A percentile compares a stretch with the other conserved stretches of the same genome.
Conservation (phyloP, 2,797 vertebrate species). For the Natrix natrix region DNA sequence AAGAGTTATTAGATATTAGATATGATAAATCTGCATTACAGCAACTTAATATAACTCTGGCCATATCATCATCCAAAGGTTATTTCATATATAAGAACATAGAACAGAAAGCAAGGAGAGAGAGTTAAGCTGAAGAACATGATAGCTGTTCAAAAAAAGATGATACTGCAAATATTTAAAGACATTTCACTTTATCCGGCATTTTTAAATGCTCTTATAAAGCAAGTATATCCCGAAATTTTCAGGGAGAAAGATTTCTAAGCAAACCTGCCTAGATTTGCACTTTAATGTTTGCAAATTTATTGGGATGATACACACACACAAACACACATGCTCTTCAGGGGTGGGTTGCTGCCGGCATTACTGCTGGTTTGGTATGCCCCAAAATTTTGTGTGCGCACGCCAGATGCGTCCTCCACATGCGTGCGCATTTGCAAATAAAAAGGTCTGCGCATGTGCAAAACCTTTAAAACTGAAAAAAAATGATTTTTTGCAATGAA, state of each 20-base stretch:
- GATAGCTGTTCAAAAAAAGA: background rate
- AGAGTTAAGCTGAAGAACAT: background rate
- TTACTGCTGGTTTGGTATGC: no score
- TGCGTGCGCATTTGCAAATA: no score
- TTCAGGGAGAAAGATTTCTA: background rate
- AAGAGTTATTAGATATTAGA: constrained; percentile 22
- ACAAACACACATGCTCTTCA: background rate
- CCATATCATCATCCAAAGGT: background rate
- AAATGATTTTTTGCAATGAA: no score
- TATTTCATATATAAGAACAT: background rate
- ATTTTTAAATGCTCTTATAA: background rate
- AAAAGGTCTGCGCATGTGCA: no score
- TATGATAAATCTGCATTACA: background rate
- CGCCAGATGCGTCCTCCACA: no score
- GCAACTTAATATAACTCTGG: background rate
- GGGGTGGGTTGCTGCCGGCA: no score
- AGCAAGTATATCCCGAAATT: background rate
- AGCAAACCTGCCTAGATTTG: background rate
- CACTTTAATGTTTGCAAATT: background rate
- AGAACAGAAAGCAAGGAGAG: constrained; percentile 17
- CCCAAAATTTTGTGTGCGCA: no score
- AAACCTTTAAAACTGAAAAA: no score
- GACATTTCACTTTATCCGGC: background rate
- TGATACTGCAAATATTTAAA: background rate
- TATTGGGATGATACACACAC: background rate